Base-by-base conservation (phyloP, 2,888 invertebrate species). In the Diarsia dahlii region DNA sequence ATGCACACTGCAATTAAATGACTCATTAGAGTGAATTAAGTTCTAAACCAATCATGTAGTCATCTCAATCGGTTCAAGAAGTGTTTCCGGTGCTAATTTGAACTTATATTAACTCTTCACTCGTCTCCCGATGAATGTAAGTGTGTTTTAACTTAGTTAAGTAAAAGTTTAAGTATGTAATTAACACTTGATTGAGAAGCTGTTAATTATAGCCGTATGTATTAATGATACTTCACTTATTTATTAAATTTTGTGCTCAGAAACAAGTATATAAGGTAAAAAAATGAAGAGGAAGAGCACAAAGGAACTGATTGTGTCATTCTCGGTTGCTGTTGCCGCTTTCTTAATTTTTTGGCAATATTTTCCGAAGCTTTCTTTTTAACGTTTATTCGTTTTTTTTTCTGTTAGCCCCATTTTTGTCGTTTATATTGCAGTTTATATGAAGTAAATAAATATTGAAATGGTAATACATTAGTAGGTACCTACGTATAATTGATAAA, bases 31-130 rank as follows among this genome's bases (percentile, higher is more conserved):
- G 39, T 39, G 46, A 66, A 65, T 48, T 65, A 81, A 74, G n/a
- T 62, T 46, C 23, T 74, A 54, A 65, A 74, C 46, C 60, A 81
- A 74, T 81, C 60, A 80, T 39, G 46, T 65, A 66, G 34, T 58
- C 48, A 65, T 18, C 23, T 80, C 52, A 60, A 74, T 28, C 46
- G 54, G 48, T 50, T 82, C 12, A 28, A 68, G 65, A 66, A 60
- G 48, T 56, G 28, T 69, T 65, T 76, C 77, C 82, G 54, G 23
- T 46, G 34, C 18, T 74, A 54, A 62, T 74, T 74, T 39, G 39
- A 45, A 66, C 39, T 64, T 64, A 76, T 75, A 56, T 28, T 58
- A 75, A 81, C 63, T 76, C 56, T 63, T 46, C 63, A 39, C 39
- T 58, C 23, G 39, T 20, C 23, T 12, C 8, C 5, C 34, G 48